A percentile compares a stretch with the other conserved stretches of the same genome.
These are phyloP conservation scores for Lipophrys pholis DNA, from an alignment of 2,113 vertebrate genomes.

Conservation along the genomic window DNA sequence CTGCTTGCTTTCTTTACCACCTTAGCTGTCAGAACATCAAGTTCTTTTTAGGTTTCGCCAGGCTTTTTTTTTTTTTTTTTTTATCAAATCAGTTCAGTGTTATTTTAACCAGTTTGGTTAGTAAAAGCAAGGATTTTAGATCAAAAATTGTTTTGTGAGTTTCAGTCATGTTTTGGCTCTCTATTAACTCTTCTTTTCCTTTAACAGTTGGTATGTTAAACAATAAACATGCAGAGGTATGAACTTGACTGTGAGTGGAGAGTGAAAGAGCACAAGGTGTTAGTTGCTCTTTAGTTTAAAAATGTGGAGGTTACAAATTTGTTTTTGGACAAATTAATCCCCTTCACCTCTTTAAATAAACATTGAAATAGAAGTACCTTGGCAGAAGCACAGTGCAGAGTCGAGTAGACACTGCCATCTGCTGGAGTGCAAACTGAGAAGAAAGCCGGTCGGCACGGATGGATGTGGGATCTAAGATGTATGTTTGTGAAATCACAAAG, in stretches of 20 bases:
- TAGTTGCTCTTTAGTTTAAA: background rate
- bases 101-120: no score
- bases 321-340: background rate
- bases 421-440: constrained; percentile 58
- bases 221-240: background rate
- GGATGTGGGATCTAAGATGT: constrained; percentile 1
- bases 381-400: constrained; percentile 10
- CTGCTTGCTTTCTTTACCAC: constrained; percentile 49
- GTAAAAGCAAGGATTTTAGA: no score
- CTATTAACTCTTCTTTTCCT: background rate
- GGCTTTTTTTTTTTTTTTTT: constrained; percentile 5
- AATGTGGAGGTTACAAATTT: background rate
- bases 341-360: constrained; percentile 14
- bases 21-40: constrained; percentile 61
- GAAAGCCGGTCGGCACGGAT: constrained; percentile 27
- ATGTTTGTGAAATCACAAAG: constrained; percentile 12
- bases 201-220: background rate
- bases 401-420: constrained; percentile 76
- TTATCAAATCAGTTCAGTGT: no score
- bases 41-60: constrained; percentile 3
- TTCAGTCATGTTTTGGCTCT: no score
- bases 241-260: background rate
- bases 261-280: background rate
- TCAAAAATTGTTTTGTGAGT: no score
- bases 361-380: background rate